Evolutionary conservation across 1,140 invertebrate species (phyloP).

Genomic region (Cephus cinctus): DNA sequence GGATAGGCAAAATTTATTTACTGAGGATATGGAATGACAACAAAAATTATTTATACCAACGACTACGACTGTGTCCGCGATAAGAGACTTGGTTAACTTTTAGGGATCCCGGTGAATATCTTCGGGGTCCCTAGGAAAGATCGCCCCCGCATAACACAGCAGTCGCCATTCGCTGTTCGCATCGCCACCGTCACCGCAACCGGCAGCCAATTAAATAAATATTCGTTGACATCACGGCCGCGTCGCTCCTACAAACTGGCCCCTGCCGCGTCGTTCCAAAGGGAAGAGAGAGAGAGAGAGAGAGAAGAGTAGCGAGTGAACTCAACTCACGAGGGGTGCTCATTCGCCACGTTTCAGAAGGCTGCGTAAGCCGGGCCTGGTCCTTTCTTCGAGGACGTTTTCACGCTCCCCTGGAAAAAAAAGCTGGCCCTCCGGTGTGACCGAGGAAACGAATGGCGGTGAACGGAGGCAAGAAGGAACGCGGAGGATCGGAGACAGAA

Average conservation of each 20-base stretch:
- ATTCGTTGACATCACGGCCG: conserved; percentile 51
- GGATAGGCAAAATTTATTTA: too few relatives aligned
- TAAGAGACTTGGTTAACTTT: too few relatives aligned
- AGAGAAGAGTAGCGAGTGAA: conserved; percentile 13
- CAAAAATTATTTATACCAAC: too few relatives aligned
- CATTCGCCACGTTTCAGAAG: conserved; percentile 39
- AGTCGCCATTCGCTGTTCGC: conserved; percentile 38
- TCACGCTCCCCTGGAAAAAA: too few relatives aligned
- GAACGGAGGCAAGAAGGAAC: conserved; percentile 7
- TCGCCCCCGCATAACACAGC: conserved; percentile 50
- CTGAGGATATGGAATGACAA: too few relatives aligned
- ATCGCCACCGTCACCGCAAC: conserved; percentile 32
- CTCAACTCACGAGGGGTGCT: conserved; percentile 36
- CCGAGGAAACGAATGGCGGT: too few relatives aligned
- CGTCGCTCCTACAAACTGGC: conserved; percentile 50
- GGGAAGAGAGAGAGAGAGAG: neutral
- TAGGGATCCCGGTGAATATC: too few relatives aligned
- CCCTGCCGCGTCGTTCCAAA: conserved; percentile 32
- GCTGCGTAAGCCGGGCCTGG: conserved; percentile 17
- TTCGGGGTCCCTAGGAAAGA: too few relatives aligned
- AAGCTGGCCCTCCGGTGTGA: too few relatives aligned
- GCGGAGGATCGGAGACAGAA: too few relatives aligned
- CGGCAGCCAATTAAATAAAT: conserved; percentile 54
- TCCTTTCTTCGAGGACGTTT: conserved; percentile 8
- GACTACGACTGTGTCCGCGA: too few relatives aligned